A percentile compares a stretch with the other conserved stretches of the same genome.
Evolutionary conservation across 2,888 invertebrate species (phyloP).

Genomic region (Volucella inanis): DNA sequence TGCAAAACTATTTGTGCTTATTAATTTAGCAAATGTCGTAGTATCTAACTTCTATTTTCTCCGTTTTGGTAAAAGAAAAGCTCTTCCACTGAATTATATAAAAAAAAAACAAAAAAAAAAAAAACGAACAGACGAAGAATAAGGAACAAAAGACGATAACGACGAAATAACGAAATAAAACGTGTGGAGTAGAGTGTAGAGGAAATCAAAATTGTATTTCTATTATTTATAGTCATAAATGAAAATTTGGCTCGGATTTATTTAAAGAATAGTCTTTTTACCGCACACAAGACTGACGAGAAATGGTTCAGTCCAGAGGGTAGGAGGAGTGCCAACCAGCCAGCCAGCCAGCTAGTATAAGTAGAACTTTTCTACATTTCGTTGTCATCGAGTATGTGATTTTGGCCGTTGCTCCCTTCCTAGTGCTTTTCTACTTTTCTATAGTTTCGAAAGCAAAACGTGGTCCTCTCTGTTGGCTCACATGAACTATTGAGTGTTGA

Average conservation of each 20-base stretch:
- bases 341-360: too few relatives aligned
- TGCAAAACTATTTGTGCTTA: conserved; percentile 32
- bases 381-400: conserved; percentile 56
- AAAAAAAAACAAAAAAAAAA: conserved; percentile 43
- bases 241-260: conserved; percentile 83
- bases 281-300: conserved; percentile 18
- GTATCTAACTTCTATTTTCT: conserved; percentile 19
- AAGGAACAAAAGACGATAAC: conserved; percentile 31
- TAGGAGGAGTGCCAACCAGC: conserved; percentile 9
- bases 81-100: conserved; percentile 57
- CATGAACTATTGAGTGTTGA: conserved; percentile 30
- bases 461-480: not conserved
- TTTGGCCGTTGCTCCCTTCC: conserved; percentile 68
- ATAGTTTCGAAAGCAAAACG: conserved; percentile 4
- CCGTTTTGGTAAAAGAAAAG: not conserved
- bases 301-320: conserved; percentile 1
- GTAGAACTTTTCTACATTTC: conserved; percentile 31
- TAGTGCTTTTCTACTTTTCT: not conserved
- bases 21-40: conserved; percentile 16
- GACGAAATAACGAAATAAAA: conserved; percentile 20
- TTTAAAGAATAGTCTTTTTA: conserved; percentile 77
- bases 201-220: conserved; percentile 48
- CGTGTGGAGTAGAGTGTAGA: conserved; percentile 19
- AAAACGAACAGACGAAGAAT: conserved; percentile 25
- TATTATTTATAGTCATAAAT: conserved; percentile 68